Conservation (phyloP, 2,888 invertebrate genomes). For the Macrosiphum euphorbiae region DNA sequence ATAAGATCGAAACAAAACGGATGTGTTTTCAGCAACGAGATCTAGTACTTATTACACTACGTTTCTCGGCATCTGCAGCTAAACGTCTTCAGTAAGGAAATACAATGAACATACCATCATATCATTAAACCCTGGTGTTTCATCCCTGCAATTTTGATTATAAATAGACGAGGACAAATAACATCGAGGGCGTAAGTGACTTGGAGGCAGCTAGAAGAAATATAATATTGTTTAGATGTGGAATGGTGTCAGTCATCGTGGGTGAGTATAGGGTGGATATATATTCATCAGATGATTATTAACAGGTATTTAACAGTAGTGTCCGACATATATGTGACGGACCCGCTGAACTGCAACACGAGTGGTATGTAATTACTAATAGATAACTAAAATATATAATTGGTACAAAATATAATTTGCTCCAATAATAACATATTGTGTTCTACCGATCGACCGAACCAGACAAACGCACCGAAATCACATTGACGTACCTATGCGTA, state of each 20-base stretch:
- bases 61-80: neutral
- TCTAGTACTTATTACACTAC: neutral
- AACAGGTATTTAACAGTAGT: neutral
- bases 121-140: neutral
- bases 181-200: neutral
- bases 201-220: neutral
- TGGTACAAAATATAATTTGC: neutral
- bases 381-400: too few species aligned
- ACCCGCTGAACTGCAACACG: neutral
- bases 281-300: neutral
- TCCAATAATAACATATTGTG: neutral
- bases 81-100: neutral
- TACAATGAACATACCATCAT: neutral
- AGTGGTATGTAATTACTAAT: neutral
- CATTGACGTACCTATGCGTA: neutral
- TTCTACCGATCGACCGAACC: neutral
- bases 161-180: neutral
- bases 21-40: neutral
- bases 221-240: neutral
- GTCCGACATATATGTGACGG: neutral
- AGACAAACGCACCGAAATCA: neutral
- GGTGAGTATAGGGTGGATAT: neutral
- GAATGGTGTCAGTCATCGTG: neutral
- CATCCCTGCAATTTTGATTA: neutral
- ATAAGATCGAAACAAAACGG: slow-evolving; percentile 22